Base-by-base conservation (phyloP, 2,113 vertebrate genomes). In the Tachycineta bicolor region DNA sequence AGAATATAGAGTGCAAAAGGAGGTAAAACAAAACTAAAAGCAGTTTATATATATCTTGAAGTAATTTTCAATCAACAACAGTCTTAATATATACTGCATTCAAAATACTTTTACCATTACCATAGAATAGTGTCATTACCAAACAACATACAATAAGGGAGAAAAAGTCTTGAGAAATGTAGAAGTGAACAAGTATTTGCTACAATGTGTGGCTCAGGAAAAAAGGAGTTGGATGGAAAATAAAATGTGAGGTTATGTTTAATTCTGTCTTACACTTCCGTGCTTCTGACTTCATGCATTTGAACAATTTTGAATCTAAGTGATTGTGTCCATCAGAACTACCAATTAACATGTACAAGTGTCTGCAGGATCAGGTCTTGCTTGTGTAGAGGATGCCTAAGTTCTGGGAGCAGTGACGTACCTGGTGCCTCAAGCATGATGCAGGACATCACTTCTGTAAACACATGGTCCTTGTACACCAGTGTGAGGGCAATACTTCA, bases 11-110 rank as follows among this genome's bases (percentile, higher is more conserved):
- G 69, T 85, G 59, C 63, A 95, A 92, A 89, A 83, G 67, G 60
- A 92, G 91, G 62, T 81, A 94, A 96, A 96, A 60, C 53, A 92
- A 96, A 94, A 90, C 41, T 63, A 94, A 87, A 65, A 86, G 23
- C 33, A 81, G 77, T 81, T 88, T 39, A 47, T 83, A 84, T 76
- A 68, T 87, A 79, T 41, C 50, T 84, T 82, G 76, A 88, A 93
- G 47, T 84, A 70, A 37, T 84, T 93, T 87, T 90, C 67, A 74
- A 77, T 88, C 53, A 95, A 75, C 23, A 82, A 65, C 39, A 76
- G 53, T 24, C 26, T 78, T 83, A 81, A 83, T 44, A 37, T 63
- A 39, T 86, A 52, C 7, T 69, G 29, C 53, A 71, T 58, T 89
- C 55, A 89, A 95, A 85, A 46, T 59, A 46, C 71, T 81, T 94